Base-by-base conservation (phyloP, 2,888 invertebrate genomes). In the Mythimna vitellina region DNA sequence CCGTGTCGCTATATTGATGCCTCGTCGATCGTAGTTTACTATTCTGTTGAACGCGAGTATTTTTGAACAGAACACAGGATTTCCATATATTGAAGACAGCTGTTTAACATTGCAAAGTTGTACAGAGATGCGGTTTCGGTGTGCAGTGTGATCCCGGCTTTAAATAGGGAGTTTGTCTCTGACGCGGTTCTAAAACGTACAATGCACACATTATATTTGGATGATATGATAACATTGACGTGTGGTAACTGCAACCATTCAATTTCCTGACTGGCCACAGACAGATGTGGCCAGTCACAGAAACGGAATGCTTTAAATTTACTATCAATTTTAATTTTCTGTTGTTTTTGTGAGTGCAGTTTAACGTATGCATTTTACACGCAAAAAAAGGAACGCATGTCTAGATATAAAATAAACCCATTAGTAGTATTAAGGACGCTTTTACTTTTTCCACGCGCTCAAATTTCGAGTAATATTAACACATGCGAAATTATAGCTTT, bases 1-100 rank as follows among this genome's bases (percentile, higher is more conserved):
- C 69, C 86, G 71, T 88, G 88, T 88, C 85, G 79, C 70, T 68
- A 72, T 81, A 73, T 70, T 77, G 79, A 79, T 73, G 76, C 53
- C 62, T 76, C 81, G 78, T 68, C 83, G 58, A 80, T 82, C 76
- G 68, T 73, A 78, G 69, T 85, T 81, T 81, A 81, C 77, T 67
- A 85, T 81, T 85, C 78, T 65, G 73, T 77, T 70, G 67, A 78
- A 74, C 54, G 78, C 57, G 69, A 54, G 65, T 83, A 81, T 84
- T 83, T 85, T 83, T 85, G 76, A 70, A 66, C 76, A 57, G 65
- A 79, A 80, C 79, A 80, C 65, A 65, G 82, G 68, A 80, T 68
- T 80, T 65, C 78, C 72, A 80, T 79, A 77, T 65, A 58, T n/a
- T 57, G 78, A 60, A 63, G 80, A 80, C 78, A 73, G 49, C 73